Evolutionary conservation across 2,888 invertebrate genomes (phyloP), one percentile per base, ranked within the genome.

Genomic region (Athalia cordata): DNA sequence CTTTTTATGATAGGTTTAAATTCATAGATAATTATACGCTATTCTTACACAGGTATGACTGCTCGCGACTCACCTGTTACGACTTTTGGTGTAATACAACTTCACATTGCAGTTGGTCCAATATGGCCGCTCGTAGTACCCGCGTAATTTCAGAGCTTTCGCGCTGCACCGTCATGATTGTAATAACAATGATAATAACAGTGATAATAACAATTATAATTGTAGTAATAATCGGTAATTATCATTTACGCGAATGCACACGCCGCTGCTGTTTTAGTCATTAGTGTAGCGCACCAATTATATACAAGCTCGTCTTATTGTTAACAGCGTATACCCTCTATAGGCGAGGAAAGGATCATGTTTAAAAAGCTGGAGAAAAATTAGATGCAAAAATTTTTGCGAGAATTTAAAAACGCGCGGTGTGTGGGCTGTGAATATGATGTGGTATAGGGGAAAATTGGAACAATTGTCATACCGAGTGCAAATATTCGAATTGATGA

Each of bases 1-100:
- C 82, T 83, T 84, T 84, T 82, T 83, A 83, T 80, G 80, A 77
- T 79, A 83, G 80, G 85, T 86, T 86, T 83, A 86, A 85, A 86
- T 85, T 85, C 83, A 85, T 83, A 29, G 0, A 84, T 81, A 59
- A 77, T 47, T 66, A 29, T 72, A 77, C 77, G 47, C 52, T 29
- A 55, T 43, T 29, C 68, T 68, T 52, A 52, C 50, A 0, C 45
- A 11, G 43, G 43, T 11, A 3, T 68, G 15, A 52, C 9, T 52
- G 55, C 68, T 11, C 52, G 52, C 15, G 29, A 29, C 29, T 29
- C 29, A 29, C 29, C 29, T 29, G 29, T 29, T 29, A 29, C 29
- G 29, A 29, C 29, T 29, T 29, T 29, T 29, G 29, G 29, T 29
- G 29, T 29, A 29, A 2, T 29, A 29, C 1, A 29, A 29, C 29